phyloP scores from a whole-genome alignment of 2,797 vertebrate species.

The Propithecus perrieri region DNA sequence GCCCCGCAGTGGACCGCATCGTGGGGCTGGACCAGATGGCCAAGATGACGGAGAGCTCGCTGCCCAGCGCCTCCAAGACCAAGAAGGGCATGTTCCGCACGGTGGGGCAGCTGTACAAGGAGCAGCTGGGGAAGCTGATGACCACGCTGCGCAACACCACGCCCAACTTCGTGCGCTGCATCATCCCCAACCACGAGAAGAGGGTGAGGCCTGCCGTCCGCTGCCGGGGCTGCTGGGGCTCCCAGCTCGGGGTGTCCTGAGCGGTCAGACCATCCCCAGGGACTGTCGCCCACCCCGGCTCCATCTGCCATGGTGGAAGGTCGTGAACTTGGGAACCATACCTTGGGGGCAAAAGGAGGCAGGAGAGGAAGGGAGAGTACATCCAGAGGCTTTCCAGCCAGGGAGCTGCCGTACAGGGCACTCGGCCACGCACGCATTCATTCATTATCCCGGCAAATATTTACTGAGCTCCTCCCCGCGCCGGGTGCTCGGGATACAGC shows the following conservation, averaged over 20 bases:
- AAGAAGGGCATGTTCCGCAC: slow-evolving; percentile 99
- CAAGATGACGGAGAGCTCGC: slow-evolving; percentile 96
- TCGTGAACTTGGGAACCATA: neutral
- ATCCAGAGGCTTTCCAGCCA: neutral
- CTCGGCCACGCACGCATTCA: accelerated
- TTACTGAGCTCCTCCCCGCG: neutral
- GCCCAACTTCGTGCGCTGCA: slow-evolving; percentile 98
- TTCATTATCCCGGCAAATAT: neutral
- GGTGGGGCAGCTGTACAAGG: slow-evolving; percentile 98
- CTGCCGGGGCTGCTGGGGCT: too few relatives aligned
- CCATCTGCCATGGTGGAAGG: neutral
- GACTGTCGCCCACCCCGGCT: neutral
- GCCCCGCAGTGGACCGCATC: slow-evolving; percentile 92
- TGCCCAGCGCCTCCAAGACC: slow-evolving; percentile 94
- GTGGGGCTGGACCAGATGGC: slow-evolving; percentile 97
- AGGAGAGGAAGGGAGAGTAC: neutral
- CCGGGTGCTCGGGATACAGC: neutral
- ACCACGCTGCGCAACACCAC: slow-evolving; percentile 97
- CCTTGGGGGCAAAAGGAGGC: too few relatives aligned
- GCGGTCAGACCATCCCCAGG: accelerated
- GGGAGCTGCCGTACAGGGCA: accelerated
- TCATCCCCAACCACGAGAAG: slow-evolving; percentile 99
- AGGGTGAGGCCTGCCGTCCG: slow-evolving; percentile 84
- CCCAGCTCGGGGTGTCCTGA: too few relatives aligned
- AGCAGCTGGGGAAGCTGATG: slow-evolving; percentile 98